Percentiles rank a stretch among this genome's conserved stretches.
phyloP scores from a whole-genome alignment of 2,888 invertebrate species.

The Perdita meconis region DNA sequence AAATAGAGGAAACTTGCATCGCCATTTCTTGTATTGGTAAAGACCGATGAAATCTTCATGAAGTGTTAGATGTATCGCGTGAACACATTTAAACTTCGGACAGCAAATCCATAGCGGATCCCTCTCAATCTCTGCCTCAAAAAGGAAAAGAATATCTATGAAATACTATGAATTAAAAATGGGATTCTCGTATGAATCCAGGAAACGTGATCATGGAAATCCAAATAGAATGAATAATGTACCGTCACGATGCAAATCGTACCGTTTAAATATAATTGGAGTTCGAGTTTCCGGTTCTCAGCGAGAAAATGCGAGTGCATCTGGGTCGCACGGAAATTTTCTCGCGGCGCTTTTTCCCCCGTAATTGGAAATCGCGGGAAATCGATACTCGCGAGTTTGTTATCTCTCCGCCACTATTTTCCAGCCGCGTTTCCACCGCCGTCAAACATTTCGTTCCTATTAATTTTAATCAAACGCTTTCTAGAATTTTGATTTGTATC shows the following conservation, averaged over 20 bases:
- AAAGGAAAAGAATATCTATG: no score
- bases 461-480: not conserved
- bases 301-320: not conserved
- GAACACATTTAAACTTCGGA: no score
- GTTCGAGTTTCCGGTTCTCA: not conserved
- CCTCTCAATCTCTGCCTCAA: no score
- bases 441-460: not conserved
- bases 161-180: no score
- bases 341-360: constrained; percentile 8
- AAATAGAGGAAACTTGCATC: no score
- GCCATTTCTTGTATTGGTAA: no score
- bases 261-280: constrained; percentile 11
- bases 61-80: no score
- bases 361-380: constrained; percentile 12
- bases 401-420: not conserved
- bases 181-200: no score
- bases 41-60: no score
- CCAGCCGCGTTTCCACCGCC: not conserved
- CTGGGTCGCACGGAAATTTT: constrained; percentile 7
- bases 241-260: not conserved
- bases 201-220: no score
- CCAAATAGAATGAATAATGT: no score
- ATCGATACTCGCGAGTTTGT: constrained; percentile 9
- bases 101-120: no score
- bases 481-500: not conserved